Evolutionary conservation across 2,888 invertebrate genomes (phyloP).

Genomic region (Lithosia quadra): DNA sequence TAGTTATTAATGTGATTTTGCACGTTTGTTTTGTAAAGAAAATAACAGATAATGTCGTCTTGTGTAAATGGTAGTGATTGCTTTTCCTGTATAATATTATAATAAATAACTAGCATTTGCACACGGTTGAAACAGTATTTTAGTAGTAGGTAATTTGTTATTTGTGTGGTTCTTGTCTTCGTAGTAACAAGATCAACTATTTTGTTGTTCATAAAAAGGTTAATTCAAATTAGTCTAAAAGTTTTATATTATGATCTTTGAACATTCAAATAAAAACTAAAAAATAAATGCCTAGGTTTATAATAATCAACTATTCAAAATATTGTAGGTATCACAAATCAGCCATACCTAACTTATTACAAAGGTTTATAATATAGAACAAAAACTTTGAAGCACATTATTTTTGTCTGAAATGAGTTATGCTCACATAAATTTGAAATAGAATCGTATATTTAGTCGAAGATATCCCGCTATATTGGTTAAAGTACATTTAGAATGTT

Average conservation of each 20-base stretch:
- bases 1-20: not conserved
- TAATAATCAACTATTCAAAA: too few relatives aligned
- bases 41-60: too few relatives aligned
- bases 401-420: conserved; percentile 17
- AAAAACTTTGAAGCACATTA: not conserved
- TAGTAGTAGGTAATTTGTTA: not conserved
- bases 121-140: too few relatives aligned
- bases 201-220: not conserved
- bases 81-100: not conserved
- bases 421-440: conserved; percentile 26
- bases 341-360: not conserved
- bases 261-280: not conserved
- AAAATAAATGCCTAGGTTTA: not conserved
- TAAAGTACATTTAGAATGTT: conserved; percentile 30
- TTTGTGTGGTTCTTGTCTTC: not conserved
- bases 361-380: not conserved
- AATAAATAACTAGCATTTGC: not conserved
- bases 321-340: not conserved
- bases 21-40: too few relatives aligned
- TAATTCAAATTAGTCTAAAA: not conserved
- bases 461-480: conserved; percentile 20
- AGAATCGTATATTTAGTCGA: conserved; percentile 21
- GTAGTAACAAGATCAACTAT: not conserved
- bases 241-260: too few relatives aligned
- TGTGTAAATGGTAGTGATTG: not conserved